phyloP scores from a whole-genome alignment of 37 sponge, comb jelly and placozoan species.

The Ianthella basta region DNA sequence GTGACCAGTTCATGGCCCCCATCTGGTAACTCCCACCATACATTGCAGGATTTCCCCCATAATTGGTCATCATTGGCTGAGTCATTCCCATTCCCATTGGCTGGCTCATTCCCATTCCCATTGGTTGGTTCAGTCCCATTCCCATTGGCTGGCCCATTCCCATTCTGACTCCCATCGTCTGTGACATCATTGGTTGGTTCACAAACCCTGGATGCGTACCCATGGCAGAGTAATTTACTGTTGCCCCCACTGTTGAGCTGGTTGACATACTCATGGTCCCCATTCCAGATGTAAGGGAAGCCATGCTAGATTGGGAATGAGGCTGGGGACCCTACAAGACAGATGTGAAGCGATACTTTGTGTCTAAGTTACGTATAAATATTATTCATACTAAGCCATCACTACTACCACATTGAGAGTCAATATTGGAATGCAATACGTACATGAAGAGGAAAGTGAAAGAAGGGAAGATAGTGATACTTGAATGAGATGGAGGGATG shows the following conservation, averaged over 20 bases:
- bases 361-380: no score
- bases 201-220: neutral
- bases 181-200: conserved; percentile 38
- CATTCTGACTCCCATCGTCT: conserved; percentile 46
- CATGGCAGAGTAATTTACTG: conserved; percentile 25
- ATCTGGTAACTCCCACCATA: conserved; percentile 5
- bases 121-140: conserved; percentile 42
- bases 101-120: conserved; percentile 53
- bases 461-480: no score
- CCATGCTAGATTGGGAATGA: conserved; percentile 5
- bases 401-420: no score
- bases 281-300: conserved; percentile 33
- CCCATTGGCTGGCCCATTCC: conserved; percentile 44
- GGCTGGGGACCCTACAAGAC: neutral
- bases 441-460: no score
- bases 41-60: neutral
- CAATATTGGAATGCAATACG: no score
- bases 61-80: neutral
- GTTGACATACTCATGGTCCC: conserved; percentile 21
- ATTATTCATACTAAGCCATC: no score
- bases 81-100: conserved; percentile 1
- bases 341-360: no score
- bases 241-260: neutral
- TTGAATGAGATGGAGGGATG: no score
- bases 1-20: conserved; percentile 11